Conservation (phyloP, 2,113 vertebrate species). For the Archilochus colubris region DNA sequence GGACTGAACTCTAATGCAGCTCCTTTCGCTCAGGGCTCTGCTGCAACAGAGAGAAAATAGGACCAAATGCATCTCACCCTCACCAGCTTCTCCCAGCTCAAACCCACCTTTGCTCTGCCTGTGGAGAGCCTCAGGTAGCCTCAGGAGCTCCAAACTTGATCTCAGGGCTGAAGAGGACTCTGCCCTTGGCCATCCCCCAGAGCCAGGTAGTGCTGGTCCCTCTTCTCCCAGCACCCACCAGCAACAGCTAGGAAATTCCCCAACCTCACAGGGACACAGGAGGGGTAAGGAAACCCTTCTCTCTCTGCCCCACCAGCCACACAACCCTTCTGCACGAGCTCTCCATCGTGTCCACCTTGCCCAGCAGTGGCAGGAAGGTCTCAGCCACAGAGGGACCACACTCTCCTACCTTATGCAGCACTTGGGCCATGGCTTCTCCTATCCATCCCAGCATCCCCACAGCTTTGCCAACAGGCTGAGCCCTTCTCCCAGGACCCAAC, state of each 20-base stretch:
- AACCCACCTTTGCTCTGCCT: not conserved
- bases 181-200: not conserved
- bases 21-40: not conserved
- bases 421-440: conserved; percentile 33
- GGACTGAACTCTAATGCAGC: accelerated
- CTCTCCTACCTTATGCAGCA: conserved; percentile 54
- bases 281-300: not conserved
- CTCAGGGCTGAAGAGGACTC: not conserved
- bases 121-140: not conserved
- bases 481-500: not conserved
- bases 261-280: accelerated
- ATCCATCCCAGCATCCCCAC: conserved; percentile 51
- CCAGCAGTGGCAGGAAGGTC: not conserved
- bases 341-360: accelerated
- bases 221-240: not conserved
- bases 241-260: not conserved
- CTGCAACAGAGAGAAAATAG: not conserved
- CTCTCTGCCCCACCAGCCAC: not conserved
- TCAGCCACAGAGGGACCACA: not conserved
- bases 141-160: not conserved
- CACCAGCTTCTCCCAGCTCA: not conserved
- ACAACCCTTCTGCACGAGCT: accelerated
- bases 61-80: not conserved
- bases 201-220: not conserved
- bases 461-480: not conserved